A percentile compares a stretch with the other conserved stretches of the same genome.
Conservation (phyloP, 1,140 invertebrate genomes). For the Drosophila bocki region DNA sequence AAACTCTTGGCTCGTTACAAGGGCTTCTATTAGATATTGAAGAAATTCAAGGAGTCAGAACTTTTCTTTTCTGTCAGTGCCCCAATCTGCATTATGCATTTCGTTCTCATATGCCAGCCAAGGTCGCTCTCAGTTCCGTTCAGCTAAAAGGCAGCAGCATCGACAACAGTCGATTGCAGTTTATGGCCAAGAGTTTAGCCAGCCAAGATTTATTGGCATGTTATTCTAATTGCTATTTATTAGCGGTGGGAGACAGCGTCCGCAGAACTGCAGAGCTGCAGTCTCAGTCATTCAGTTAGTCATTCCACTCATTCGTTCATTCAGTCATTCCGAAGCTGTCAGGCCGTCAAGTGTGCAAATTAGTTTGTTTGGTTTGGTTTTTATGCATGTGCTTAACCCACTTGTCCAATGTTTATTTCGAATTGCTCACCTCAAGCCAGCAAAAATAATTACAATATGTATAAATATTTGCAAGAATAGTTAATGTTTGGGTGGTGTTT, state of each 20-base stretch:
- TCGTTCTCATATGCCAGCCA: slow-evolving; percentile 26
- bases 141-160: slow-evolving; percentile 21
- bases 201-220: slow-evolving; percentile 73
- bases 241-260: slow-evolving; percentile 36
- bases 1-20: too few species aligned
- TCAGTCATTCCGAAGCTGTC: slow-evolving; percentile 53
- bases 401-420: slow-evolving; percentile 43
- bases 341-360: slow-evolving; percentile 73
- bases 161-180: slow-evolving; percentile 48
- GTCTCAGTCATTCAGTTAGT: slow-evolving; percentile 49
- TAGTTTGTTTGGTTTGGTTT: slow-evolving; percentile 53
- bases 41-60: background rate
- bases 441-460: slow-evolving; percentile 25
- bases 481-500: background rate
- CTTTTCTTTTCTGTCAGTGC: slow-evolving; percentile 21
- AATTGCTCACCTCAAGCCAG: slow-evolving; percentile 24
- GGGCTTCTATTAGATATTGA: too few species aligned
- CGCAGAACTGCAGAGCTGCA: slow-evolving; percentile 25
- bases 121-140: slow-evolving; percentile 41
- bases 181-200: slow-evolving; percentile 67
- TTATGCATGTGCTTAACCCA: slow-evolving; percentile 72
- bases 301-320: slow-evolving; percentile 49
- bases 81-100: slow-evolving; percentile 31
- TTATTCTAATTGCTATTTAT: slow-evolving; percentile 82
- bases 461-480: slow-evolving; percentile 3